A percentile compares a stretch with the other conserved stretches of the same genome.
phyloP scores from a whole-genome alignment of 2,797 vertebrate species.

The Anomalospiza imberbis region DNA sequence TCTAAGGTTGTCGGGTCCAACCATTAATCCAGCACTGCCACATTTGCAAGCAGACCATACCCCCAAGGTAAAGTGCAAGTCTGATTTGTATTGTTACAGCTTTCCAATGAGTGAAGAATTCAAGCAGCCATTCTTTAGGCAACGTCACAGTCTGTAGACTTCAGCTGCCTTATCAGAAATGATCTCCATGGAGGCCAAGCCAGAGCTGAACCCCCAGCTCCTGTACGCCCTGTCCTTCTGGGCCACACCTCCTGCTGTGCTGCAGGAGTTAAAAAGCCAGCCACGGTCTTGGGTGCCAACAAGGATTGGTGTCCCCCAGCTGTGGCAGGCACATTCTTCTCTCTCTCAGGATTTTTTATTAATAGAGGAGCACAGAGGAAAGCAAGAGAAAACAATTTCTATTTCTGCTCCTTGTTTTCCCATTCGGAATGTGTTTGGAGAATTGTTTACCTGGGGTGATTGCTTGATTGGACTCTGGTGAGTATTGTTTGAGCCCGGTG shows the following conservation, averaged over 20 bases:
- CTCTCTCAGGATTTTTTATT: too few species aligned
- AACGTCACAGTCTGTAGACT: not conserved
- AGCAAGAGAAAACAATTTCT: too few species aligned
- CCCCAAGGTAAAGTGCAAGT: not conserved
- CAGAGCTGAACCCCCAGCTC: not conserved
- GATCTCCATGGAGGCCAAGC: not conserved
- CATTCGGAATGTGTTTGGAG: too few species aligned
- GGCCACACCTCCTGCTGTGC: fast-evolving
- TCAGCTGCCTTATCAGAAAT: not conserved
- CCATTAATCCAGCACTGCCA: not conserved
- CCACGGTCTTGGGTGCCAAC: not conserved
- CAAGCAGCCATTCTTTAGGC: not conserved
- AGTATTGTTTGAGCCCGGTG: too few species aligned
- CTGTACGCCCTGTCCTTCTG: not conserved
- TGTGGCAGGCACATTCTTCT: too few species aligned
- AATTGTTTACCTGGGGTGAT: too few species aligned
- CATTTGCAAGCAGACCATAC: not conserved
- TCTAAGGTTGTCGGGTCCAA: fast-evolving
- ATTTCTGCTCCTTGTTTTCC: too few species aligned
- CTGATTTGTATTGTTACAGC: not conserved
- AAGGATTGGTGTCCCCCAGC: not conserved
- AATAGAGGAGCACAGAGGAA: too few species aligned
- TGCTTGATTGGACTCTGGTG: too few species aligned
- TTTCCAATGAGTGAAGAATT: not conserved
- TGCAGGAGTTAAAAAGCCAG: not conserved